Conservation (phyloP, 2,888 invertebrate genomes). For the Anagyrus pseudococci region DNA sequence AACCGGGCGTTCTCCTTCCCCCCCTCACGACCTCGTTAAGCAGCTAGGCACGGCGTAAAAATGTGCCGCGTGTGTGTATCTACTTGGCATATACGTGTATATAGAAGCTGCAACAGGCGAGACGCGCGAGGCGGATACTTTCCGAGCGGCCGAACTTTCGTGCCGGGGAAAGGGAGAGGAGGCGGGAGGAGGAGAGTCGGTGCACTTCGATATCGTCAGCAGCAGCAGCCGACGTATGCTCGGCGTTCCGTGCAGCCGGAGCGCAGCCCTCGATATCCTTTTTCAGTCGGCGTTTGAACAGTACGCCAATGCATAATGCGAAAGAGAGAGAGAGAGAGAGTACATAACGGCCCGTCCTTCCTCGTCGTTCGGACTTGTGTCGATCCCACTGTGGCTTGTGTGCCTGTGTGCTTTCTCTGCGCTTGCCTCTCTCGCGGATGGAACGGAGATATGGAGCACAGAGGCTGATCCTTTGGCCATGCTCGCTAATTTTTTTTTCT, state of each 20-base stretch:
- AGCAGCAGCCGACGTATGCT: slow-evolving; percentile 14
- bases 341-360: not conserved
- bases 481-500: no score
- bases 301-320: not conserved
- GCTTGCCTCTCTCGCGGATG: no score
- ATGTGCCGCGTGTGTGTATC: not conserved
- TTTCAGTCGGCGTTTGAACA: not conserved
- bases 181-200: no score
- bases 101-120: not conserved
- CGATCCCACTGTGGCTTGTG: no score
- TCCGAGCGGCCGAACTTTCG: slow-evolving; percentile 32
- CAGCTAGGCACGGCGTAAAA: no score
- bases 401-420: no score
- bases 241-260: slow-evolving; percentile 9
- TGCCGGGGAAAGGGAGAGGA: no score
- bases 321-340: not conserved
- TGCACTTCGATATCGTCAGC: no score
- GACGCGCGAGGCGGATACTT: slow-evolving; percentile 15
- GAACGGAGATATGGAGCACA: no score
- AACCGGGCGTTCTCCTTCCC: no score
- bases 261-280: slow-evolving; percentile 17
- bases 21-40: slow-evolving; percentile 4
- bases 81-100: not conserved
- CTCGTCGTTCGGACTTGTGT: no score
- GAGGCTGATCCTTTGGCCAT: no score